Base-by-base conservation (phyloP, 2,888 invertebrate genomes). In the Gandaritis pyraliata region DNA sequence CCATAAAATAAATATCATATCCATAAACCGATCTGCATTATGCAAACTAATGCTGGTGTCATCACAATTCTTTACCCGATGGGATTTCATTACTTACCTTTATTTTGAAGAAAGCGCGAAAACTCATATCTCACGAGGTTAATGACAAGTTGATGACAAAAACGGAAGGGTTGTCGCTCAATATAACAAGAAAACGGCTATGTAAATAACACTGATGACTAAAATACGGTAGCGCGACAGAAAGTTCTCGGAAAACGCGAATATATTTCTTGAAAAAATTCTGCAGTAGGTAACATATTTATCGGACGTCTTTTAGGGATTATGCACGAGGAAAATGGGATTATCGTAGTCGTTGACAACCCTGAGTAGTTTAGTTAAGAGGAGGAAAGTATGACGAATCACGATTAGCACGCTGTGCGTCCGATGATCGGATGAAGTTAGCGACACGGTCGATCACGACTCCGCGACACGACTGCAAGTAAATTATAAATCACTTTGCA, bases 321-420 rank as follows among this genome's bases (percentile, higher is more conserved):
- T 51, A 67, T 63, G 64, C 67, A 56, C 41, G 53, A 50, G 55
- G 57, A 63, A 61, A 55, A 52, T 66, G 36, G 13, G 61, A 66
- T 65, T 60, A 61, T 53, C 38, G 41, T 53, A 61, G 43, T 38
- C 46, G 67, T 58, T 68, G 72, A 66, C 76, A 77, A 66, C 77
- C 76, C 78, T 77, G 72, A 50, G 59, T 64, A 66, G 69, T 72
- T 68, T 64, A 66, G 69, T 72, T 68, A 62, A 70, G 75, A 71
- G 68, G 77, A 78, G 80, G 81, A 87, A 86, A 85, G 83, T 85
- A 82, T 86, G 83, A 84, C 87, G 78, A 87, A 88, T 87, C 69
- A 75, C 76, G 75, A 81, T 84, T 79, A 77, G 66, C 71, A 70
- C 62, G 58, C 58, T 46, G 72, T 72, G 73, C 71, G 67, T 74